Conservation (phyloP, 1,140 invertebrate genomes). For the Dufourea novaeangliae region DNA sequence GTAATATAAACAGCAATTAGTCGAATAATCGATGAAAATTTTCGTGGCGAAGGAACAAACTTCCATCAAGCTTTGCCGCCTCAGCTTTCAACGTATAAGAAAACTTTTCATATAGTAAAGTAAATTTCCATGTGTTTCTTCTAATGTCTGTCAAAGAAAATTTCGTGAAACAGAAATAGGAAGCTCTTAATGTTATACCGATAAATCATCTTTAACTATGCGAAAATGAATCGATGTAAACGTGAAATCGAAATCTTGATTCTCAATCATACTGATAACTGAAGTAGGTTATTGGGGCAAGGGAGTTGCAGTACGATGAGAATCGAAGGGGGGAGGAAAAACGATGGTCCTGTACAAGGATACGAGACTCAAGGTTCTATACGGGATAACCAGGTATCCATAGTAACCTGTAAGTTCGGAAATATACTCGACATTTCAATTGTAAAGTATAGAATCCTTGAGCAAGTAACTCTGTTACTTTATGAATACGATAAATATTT, state of each 20-base stretch:
- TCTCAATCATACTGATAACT: constrained; percentile 44
- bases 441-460: no score
- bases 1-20: constrained; percentile 1
- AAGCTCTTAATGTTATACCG: not conserved
- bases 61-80: not conserved
- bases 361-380: constrained; percentile 19
- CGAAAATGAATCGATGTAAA: not conserved
- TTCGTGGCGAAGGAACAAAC: not conserved
- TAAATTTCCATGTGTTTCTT: not conserved
- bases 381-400: constrained; percentile 25
- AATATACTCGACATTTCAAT: no score
- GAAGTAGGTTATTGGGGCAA: constrained; percentile 60
- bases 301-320: constrained; percentile 20
- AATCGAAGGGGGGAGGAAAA: constrained; percentile 34
- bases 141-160: not conserved
- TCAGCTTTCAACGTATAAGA: not conserved
- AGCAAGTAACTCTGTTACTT: no score
- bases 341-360: constrained; percentile 41
- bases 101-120: not conserved
- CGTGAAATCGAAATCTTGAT: not conserved
- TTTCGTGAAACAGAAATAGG: not conserved
- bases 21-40: not conserved
- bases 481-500: no score
- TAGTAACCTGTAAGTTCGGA: no score
- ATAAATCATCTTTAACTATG: not conserved